These are phyloP conservation scores for Scolopax bukidnonensis DNA, from an alignment of 2,797 vertebrate species.

Conservation along the genomic window DNA sequence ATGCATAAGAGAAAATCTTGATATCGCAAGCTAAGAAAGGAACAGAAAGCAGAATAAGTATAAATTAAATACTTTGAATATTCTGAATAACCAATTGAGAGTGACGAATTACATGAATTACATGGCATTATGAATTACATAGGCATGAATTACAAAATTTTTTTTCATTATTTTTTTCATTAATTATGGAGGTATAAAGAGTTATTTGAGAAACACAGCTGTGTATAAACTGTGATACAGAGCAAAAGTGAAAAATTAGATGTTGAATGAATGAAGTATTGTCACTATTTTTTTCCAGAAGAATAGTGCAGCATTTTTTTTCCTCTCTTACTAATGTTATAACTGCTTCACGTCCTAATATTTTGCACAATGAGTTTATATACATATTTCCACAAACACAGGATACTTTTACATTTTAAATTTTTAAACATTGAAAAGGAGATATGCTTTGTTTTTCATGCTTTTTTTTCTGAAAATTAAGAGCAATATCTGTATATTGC, in stretches of 20 bases:
- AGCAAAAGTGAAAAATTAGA: neutral
- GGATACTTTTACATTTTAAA: neutral
- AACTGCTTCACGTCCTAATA: neutral
- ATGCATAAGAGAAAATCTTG: neutral
- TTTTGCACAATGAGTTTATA: neutral
- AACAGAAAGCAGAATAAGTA: neutral
- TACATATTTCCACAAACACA: neutral
- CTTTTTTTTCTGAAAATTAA: neutral
- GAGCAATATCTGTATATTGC: neutral
- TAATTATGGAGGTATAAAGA: neutral
- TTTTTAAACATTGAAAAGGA: neutral
- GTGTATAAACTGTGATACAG: neutral
- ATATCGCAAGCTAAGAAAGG: neutral
- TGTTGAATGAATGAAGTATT: neutral
- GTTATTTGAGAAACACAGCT: neutral
- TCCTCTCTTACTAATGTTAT: neutral
- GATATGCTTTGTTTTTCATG: neutral
- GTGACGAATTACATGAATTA: neutral
- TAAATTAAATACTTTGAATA: neutral
- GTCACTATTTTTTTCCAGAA: neutral
- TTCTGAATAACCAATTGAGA: neutral
- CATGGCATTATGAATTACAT: neutral
- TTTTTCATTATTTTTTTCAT: neutral
- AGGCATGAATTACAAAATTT: neutral
- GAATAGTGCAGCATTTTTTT: fast-evolving